Evolutionary conservation across 2,113 vertebrate species (phyloP).

Genomic region (Petromus typicus): DNA sequence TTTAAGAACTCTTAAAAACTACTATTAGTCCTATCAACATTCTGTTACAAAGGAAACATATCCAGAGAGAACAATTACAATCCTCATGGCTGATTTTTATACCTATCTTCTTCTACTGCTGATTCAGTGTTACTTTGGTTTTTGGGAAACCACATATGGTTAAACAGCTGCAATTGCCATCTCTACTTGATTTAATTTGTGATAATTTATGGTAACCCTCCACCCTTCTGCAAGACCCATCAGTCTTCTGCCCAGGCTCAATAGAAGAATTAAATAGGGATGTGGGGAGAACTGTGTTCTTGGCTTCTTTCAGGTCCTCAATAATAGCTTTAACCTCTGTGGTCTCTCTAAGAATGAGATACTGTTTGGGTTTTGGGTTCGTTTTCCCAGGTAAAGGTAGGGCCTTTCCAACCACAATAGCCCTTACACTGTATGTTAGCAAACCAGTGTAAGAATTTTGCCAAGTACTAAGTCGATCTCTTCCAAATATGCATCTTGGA

Average conservation of each 20-base stretch:
- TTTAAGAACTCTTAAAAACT: background rate
- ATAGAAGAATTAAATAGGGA: background rate
- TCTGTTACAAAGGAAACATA: background rate
- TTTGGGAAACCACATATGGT: background rate
- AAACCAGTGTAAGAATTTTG: background rate
- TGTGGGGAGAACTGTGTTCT: background rate
- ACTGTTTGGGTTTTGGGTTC: background rate
- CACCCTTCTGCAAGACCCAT: background rate
- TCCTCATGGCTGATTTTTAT: background rate
- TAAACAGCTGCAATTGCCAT: background rate
- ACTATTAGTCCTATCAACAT: background rate
- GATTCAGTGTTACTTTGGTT: background rate
- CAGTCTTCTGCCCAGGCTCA: background rate
- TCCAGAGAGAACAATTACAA: background rate
- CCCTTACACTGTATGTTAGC: background rate
- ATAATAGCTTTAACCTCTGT: background rate
- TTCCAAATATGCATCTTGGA: background rate
- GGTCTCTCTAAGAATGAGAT: background rate
- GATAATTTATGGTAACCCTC: background rate
- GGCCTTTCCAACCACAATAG: background rate
- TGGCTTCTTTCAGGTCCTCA: background rate
- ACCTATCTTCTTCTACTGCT: background rate
- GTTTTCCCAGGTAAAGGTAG: background rate
- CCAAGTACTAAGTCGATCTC: background rate
- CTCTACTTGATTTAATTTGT: background rate